Evolutionary conservation across 2,888 invertebrate genomes (phyloP), one percentile per base, ranked within the genome.

Genomic region (Ornithoptera alexandrae): DNA sequence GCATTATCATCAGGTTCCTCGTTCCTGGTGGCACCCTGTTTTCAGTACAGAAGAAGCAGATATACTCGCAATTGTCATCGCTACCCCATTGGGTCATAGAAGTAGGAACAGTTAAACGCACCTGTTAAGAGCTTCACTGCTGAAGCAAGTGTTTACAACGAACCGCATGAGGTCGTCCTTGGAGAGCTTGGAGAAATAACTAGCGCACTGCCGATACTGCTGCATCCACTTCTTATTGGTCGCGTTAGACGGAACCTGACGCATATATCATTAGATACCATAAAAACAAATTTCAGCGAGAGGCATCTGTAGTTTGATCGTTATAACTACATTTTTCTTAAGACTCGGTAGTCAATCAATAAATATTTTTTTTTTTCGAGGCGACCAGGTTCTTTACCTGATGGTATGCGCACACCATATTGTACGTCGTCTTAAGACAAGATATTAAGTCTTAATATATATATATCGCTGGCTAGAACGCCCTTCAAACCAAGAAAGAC

Each of bases 141-240:
- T 80, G 80, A 93, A 93, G 80, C 93, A 90, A 1, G 86, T 85
- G 69, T 85, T 82, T 4, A 78, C 79, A 10, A 91, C 79, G 74
- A 93, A 90, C 64, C 80, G 77, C 70, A 87, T 70, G 53, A 93
- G 77, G 67, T 92, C 92, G 1, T 85, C 86, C 68, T 87, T 86
- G 68, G 82, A 74, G 65, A 93, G 84, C 79, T 93, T 93, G 84
- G 82, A 91, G 86, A 93, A 93, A 83, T 90, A 93, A 77, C 92
- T 88, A 39, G 85, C 85, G 79, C 92, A 93, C 79, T 92, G 89
- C 7, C 92, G 85, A 81, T 90, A 93, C 76, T 91, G 92, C 80
- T 93, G 93, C 92, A 93, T 93, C 93, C 93, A 93, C 73, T 92
- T 92, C 84, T 91, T 92, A 74, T 76, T 90, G 68, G 74, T 83